A percentile compares a stretch with the other conserved stretches of the same genome.
phyloP scores from a whole-genome alignment of 2,797 vertebrate genomes.

The Sciurus carolinensis region DNA sequence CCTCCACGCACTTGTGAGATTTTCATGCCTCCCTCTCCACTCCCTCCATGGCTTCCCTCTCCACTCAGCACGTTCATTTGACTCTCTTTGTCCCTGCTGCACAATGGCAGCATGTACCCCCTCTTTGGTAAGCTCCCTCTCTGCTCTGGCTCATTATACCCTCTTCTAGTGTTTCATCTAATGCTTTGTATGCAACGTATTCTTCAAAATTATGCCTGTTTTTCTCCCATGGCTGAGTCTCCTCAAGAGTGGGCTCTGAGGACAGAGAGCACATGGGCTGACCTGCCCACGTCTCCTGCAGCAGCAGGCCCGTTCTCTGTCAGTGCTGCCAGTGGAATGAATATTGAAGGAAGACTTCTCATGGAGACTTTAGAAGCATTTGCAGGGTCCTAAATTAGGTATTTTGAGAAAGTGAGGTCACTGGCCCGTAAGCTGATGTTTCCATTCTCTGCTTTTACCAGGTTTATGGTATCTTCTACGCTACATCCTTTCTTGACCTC shows the following conservation, averaged over 20 bases:
- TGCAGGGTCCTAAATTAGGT: not conserved
- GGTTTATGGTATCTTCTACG: constrained; percentile 96
- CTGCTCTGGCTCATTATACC: not conserved
- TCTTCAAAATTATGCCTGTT: not conserved
- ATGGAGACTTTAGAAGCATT: not conserved
- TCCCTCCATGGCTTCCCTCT: not conserved
- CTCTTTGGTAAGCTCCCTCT: too few relatives aligned
- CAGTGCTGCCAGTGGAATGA: too few relatives aligned
- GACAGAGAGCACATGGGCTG: not conserved
- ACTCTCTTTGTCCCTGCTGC: not conserved
- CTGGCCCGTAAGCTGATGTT: not conserved
- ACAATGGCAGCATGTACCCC: not conserved
- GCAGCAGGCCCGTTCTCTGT: not conserved
- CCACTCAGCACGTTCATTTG: too few relatives aligned
- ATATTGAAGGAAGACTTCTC: not conserved
- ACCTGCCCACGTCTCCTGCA: not conserved
- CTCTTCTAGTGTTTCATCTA: not conserved
- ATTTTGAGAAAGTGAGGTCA: not conserved
- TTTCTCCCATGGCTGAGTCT: not conserved
- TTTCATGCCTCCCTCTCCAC: accelerated
- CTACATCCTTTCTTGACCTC: constrained; percentile 96
- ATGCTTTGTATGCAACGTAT: not conserved
- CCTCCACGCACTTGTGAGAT: not conserved
- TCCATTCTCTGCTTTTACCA: constrained; percentile 76
- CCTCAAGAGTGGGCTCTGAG: not conserved